Evolutionary conservation across 2,797 vertebrate species (phyloP), one percentile per base, ranked within the genome.

Genomic region (Psittacula derbiana): DNA sequence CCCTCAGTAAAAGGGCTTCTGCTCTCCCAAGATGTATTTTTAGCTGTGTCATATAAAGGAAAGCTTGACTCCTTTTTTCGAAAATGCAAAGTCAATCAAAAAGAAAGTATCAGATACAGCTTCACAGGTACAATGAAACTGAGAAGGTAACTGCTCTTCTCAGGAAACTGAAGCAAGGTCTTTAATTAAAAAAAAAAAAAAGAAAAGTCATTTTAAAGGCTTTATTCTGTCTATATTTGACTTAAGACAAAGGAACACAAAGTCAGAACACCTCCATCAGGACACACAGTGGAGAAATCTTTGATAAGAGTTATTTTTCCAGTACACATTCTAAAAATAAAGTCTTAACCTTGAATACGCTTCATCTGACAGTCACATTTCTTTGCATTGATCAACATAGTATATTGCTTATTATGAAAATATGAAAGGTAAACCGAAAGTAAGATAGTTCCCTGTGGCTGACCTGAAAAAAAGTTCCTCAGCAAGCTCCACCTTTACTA

Each of bases 1-100:
- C 76, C 81, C 75, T 60, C n/a, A 76, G 24, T 46, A 90, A 96
- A 94, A 90, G 70, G 58, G 72, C 72, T 94, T 23, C 27, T 78
- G 30, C 38, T 43, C 55, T 88, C 85, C 31, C 44, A 75, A 64
- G 55, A 62, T 2, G 1, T 86, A 81, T 90, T 96, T 97, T 91
- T 76, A 80, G 82, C 69, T 66, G 46, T n/a, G 30, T 60, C 80
- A 52, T 30, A 82, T 33, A 92, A 78, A 76, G 40, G 43, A 90
- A 95, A 95, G 52, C 57, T 53, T 62, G 30, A 47, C 4, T 46
- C 6, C 10, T 50, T 66, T 49, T 91, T 86, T 24, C 75, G 23
- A 65, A 81, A 79, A 83, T 20, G 33, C 16, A 5, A 72, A 81
- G 33, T 60, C 52, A 87, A 75, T 46, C 40, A 79, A 86, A 80